These are phyloP conservation scores for Drosophila anomalata DNA, from an alignment of 2,888 invertebrate genomes.

Conservation along the genomic window DNA sequence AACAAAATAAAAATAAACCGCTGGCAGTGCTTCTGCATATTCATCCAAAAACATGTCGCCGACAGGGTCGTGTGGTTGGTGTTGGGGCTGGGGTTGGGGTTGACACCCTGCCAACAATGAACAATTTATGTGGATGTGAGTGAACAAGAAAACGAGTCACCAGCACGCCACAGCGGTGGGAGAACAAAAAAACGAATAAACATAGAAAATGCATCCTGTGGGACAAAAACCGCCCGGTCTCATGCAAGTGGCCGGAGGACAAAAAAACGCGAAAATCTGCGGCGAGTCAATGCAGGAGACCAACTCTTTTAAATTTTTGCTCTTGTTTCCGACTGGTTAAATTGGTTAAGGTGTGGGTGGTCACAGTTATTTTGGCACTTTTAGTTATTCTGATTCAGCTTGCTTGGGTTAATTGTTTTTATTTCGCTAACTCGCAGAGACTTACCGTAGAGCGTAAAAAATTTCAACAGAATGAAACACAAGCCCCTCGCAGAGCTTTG, in stretches of 20 bases:
- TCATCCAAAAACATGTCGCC: slow-evolving; percentile 22
- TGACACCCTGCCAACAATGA: slow-evolving; percentile 64
- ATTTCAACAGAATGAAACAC: slow-evolving; percentile 25
- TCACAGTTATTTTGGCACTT: slow-evolving; percentile 2
- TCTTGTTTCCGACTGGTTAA: background rate
- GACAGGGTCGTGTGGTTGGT: slow-evolving; percentile 23
- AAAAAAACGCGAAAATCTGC: slow-evolving; percentile 69
- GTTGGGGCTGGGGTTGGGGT: slow-evolving; percentile 21
- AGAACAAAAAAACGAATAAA: slow-evolving; percentile 1
- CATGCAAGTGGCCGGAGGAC: slow-evolving; percentile 13
- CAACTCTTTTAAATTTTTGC: slow-evolving; percentile 31
- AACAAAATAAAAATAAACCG: background rate
- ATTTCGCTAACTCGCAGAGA: slow-evolving; percentile 57
- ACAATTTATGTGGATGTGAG: slow-evolving; percentile 60
- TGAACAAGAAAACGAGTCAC: slow-evolving; percentile 1
- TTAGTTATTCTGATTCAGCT: slow-evolving; percentile 39
- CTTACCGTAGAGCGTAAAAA: slow-evolving; percentile 27
- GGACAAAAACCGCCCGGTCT: slow-evolving; percentile 1
- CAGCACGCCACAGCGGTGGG: slow-evolving; percentile 1
- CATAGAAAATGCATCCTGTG: slow-evolving; percentile 11
- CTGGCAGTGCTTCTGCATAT: background rate
- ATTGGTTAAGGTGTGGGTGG: slow-evolving; percentile 14
- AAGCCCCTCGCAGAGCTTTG: slow-evolving; percentile 55
- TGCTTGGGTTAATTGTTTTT: slow-evolving; percentile 69
- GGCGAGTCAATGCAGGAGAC: slow-evolving; percentile 66